These are phyloP conservation scores for Rachycentron canadum DNA, from an alignment of 2,797 vertebrate species.

Conservation along the genomic window DNA sequence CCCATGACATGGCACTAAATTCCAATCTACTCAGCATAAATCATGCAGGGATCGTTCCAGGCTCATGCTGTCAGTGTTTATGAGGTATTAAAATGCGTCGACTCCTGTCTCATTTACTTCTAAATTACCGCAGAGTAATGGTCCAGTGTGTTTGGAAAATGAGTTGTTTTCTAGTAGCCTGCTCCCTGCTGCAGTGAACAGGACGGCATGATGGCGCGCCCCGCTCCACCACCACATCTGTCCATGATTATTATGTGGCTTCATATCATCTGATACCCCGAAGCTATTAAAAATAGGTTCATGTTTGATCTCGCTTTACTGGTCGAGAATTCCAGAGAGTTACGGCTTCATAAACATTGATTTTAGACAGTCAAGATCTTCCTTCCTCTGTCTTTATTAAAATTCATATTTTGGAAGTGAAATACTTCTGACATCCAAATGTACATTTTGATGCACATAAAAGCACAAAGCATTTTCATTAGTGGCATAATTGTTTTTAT, in stretches of 20 bases:
- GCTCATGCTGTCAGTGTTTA: constrained; percentile 64
- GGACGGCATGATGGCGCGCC: constrained; percentile 25
- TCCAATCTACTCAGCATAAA: constrained; percentile 68
- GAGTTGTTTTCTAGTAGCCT: constrained; percentile 39
- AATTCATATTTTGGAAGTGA: constrained; percentile 34
- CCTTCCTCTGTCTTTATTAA: constrained; percentile 7
- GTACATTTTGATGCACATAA: constrained; percentile 31
- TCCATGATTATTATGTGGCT: constrained; percentile 40
- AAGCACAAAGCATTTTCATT: constrained; percentile 50
- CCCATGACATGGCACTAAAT: constrained; percentile 66
- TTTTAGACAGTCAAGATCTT: constrained; percentile 10
- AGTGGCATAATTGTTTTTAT: constrained; percentile 20
- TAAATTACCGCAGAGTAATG: constrained; percentile 61
- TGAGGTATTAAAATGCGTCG: constrained; percentile 65
- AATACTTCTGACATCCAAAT: constrained; percentile 29
- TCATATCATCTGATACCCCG: constrained; percentile 33
- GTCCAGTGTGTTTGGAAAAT: constrained; percentile 40
- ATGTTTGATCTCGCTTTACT: constrained; percentile 29
- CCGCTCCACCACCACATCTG: background rate
- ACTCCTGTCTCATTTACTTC: constrained; percentile 67
- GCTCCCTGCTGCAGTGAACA: constrained; percentile 36
- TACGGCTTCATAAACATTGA: constrained; percentile 36
- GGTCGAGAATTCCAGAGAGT: constrained; percentile 29
- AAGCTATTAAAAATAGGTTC: constrained; percentile 15
- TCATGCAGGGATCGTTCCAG: constrained; percentile 42